A percentile compares a stretch with the other conserved stretches of the same genome.
Evolutionary conservation across 2,888 invertebrate species (phyloP).

Genomic region (Trilocha varians): DNA sequence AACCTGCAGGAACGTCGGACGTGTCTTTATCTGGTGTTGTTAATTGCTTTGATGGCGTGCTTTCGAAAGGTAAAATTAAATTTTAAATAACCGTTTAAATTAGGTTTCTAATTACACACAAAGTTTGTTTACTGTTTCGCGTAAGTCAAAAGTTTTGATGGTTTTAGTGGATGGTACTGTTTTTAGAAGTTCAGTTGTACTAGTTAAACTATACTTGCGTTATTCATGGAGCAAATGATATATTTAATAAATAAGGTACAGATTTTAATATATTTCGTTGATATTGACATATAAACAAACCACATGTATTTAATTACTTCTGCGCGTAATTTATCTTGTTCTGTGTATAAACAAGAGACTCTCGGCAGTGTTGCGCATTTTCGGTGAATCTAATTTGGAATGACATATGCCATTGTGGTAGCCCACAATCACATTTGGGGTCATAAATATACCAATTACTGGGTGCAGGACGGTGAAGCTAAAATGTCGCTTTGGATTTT

Average conservation of each 20-base stretch:
- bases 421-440: slow-evolving; percentile 66
- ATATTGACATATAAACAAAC: too few relatives aligned
- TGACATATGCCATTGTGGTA: slow-evolving; percentile 57
- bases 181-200: too few relatives aligned
- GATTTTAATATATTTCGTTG: too few relatives aligned
- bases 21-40: slow-evolving; percentile 34
- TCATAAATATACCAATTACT: slow-evolving; percentile 70
- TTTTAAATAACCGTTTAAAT: not conserved
- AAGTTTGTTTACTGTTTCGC: too few relatives aligned
- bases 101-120: too few relatives aligned
- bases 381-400: slow-evolving; percentile 64
- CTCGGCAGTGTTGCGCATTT: slow-evolving; percentile 17
- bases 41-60: slow-evolving; percentile 1
- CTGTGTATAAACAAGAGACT: not conserved
- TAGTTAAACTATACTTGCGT: too few relatives aligned
- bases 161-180: too few relatives aligned
- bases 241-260: too few relatives aligned
- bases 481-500: slow-evolving; percentile 36
- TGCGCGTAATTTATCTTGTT: not conserved
- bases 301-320: not conserved
- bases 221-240: too few relatives aligned
- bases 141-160: too few relatives aligned
- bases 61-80: not conserved
- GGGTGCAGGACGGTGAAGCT: slow-evolving; percentile 39
- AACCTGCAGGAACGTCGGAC: slow-evolving; percentile 35